Evolutionary conservation across 1,140 invertebrate genomes (phyloP).

Genomic region (Drosophila tristis): DNA sequence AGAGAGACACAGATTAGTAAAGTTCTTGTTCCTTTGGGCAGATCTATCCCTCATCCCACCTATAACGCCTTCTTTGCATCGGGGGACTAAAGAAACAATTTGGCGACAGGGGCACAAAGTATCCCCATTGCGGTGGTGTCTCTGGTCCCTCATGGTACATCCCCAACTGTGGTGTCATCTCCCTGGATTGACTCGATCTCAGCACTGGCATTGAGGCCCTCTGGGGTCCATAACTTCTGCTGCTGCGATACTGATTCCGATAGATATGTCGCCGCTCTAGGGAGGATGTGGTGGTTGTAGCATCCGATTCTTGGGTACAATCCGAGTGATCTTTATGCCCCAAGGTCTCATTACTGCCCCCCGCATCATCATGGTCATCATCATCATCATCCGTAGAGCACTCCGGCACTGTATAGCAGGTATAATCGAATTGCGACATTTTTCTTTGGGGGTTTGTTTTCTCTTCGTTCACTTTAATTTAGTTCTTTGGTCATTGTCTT

Average conservation of each 20-base stretch:
- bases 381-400: constrained; percentile 60
- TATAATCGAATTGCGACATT: constrained; percentile 78
- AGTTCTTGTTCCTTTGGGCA: neutral
- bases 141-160: constrained; percentile 61
- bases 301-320: constrained; percentile 60
- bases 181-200: constrained; percentile 54
- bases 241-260: constrained; percentile 41
- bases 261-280: constrained; percentile 64
- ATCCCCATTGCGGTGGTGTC: constrained; percentile 70
- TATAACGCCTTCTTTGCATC: constrained; percentile 62
- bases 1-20: neutral
- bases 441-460: constrained; percentile 1
- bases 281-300: constrained; percentile 68
- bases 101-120: constrained; percentile 76
- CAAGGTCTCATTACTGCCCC: constrained; percentile 62
- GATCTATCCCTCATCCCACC: constrained; percentile 42
- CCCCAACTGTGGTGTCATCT: constrained; percentile 69
- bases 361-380: constrained; percentile 27
- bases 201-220: constrained; percentile 61
- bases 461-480: constrained; percentile 22
- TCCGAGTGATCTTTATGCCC: constrained; percentile 59
- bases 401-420: constrained; percentile 81
- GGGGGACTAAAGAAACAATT: constrained; percentile 80
- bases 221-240: constrained; percentile 53
- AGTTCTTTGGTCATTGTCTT: constrained; percentile 45